A percentile compares a stretch with the other conserved stretches of the same genome.
phyloP scores from a whole-genome alignment of 1,140 invertebrate genomes.

The Pachyrhynchus sulphureomaculatus region DNA sequence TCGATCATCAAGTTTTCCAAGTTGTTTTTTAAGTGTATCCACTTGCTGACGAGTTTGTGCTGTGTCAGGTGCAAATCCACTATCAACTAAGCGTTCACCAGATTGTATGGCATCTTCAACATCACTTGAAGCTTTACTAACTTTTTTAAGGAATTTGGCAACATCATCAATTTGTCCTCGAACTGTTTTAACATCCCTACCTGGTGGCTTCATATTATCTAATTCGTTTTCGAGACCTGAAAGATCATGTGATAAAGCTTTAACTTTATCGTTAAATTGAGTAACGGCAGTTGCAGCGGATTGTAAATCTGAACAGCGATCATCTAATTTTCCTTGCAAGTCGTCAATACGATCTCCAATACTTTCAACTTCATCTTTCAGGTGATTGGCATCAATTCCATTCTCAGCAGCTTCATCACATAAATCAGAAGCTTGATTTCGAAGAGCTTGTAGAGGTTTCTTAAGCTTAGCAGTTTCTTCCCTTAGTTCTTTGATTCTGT shows the following conservation, averaged over 20 bases:
- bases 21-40: slow-evolving; percentile 73
- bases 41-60: slow-evolving; percentile 78
- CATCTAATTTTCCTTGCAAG: slow-evolving; percentile 74
- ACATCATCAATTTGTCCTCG: slow-evolving; percentile 82
- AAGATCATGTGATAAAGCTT: slow-evolving; percentile 73
- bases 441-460: slow-evolving; percentile 69
- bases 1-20: slow-evolving; percentile 76
- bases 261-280: slow-evolving; percentile 85
- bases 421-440: slow-evolving; percentile 71
- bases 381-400: slow-evolving; percentile 70
- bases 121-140: slow-evolving; percentile 67
- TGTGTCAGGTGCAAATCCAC: slow-evolving; percentile 81
- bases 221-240: slow-evolving; percentile 80
- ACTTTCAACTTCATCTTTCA: slow-evolving; percentile 76
- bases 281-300: slow-evolving; percentile 83
- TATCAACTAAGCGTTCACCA: slow-evolving; percentile 76
- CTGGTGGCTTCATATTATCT: slow-evolving; percentile 80
- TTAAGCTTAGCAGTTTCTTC: slow-evolving; percentile 75
- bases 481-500: slow-evolving; percentile 74
- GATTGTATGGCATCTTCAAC: slow-evolving; percentile 70
- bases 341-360: slow-evolving; percentile 77
- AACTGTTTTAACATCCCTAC: slow-evolving; percentile 82
- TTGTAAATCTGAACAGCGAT: slow-evolving; percentile 78
- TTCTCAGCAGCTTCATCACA: slow-evolving; percentile 67
- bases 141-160: slow-evolving; percentile 64